Evolutionary conservation across 2,113 vertebrate genomes (phyloP).

Genomic region (Crocuta crocuta): DNA sequence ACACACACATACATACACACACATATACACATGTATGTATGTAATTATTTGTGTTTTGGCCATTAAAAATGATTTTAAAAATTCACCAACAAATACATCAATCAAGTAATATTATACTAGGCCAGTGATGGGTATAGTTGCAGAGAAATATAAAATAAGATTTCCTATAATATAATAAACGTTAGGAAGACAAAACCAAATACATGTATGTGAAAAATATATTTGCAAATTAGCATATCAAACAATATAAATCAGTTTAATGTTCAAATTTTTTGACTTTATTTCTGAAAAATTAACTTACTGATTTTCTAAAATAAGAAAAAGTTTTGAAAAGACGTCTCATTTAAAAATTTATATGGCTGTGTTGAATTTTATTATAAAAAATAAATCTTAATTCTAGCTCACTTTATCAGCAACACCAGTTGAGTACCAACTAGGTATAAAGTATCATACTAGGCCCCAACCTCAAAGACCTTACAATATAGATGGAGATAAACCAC

Average conservation of each 20-base stretch:
- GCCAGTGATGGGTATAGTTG: accelerated
- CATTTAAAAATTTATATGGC: neutral
- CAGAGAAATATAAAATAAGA: neutral
- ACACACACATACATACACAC: neutral
- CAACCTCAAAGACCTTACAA: neutral
- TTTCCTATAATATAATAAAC: neutral
- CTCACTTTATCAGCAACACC: neutral
- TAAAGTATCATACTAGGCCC: neutral
- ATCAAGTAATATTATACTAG: neutral
- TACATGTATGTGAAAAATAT: neutral
- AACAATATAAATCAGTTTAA: neutral
- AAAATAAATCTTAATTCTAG: neutral
- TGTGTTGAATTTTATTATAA: neutral
- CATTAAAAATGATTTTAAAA: neutral
- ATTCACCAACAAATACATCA: neutral
- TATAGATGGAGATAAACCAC: neutral
- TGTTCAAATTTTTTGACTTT: neutral
- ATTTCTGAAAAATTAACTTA: neutral
- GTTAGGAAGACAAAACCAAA: neutral
- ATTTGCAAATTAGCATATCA: neutral
- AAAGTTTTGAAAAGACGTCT: neutral
- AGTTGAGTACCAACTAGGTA: neutral
- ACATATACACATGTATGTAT: neutral
- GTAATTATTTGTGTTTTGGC: neutral
- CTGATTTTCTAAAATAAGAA: neutral